Base-by-base conservation (phyloP, 2,888 invertebrate species). In the Trissoscelio sp. region DNA sequence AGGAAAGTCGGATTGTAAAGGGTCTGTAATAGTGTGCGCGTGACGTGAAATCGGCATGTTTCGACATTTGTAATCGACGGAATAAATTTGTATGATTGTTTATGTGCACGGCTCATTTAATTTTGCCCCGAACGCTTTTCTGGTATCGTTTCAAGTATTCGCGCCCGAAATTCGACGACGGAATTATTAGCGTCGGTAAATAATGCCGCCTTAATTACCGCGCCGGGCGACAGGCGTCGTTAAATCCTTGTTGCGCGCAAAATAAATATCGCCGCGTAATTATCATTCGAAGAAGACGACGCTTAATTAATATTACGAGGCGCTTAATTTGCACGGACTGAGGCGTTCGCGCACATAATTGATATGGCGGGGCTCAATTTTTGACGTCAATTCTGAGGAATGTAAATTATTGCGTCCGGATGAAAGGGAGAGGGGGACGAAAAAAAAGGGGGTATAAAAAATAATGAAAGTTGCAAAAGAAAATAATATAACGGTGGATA, bases 11-110 rank as follows among this genome's bases (percentile, higher is more conserved):
- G 6, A 28, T 28, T 28, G 28, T 28, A 28, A 28, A 28, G 28
- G 6, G n/a, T n/a, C n/a, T n/a, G n/a, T n/a, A n/a, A n/a, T n/a
- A n/a, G n/a, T n/a, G n/a, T n/a, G n/a, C n/a, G n/a, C n/a, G n/a
- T n/a, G n/a, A n/a, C n/a, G n/a, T n/a, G n/a, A n/a, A n/a, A n/a
- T n/a, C n/a, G n/a, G n/a, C n/a, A n/a, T 6, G 28, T 28, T 28
- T 28, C 18, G 34, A 28, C 34, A 55, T n/a, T 4, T 28, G 51
- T 9, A 51, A 51, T 46, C 46, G 62, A 28, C 28, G 44, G 46
- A 64, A 64, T 64, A 53, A 51, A 66, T 66, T 51, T 66, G 24
- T 66, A 66, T 9, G 24, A 66, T 66, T 66, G 53, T 66, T 66
- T 53, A 53, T 16, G 16, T 18, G n/a, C n/a, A 11, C 18, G 48